phyloP scores from a whole-genome alignment of 2,888 invertebrate genomes.

The Tachina grossa region DNA sequence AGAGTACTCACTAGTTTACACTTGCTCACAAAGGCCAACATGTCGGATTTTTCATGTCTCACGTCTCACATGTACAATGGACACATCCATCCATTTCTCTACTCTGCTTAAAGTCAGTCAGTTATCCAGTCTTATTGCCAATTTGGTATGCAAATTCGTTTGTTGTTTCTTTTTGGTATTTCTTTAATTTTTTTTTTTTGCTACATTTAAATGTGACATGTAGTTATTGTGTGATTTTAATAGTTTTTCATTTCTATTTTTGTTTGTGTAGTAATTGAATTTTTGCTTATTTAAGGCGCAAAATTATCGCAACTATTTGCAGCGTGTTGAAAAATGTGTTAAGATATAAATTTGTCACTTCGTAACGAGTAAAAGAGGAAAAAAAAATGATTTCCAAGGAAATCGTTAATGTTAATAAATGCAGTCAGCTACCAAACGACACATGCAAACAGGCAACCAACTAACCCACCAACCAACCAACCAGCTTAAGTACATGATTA shows the following conservation, averaged over 20 bases:
- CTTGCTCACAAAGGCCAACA: too few species aligned
- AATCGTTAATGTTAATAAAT: slow-evolving; percentile 69
- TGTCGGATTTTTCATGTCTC: slow-evolving; percentile 16
- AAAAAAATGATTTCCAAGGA: slow-evolving; percentile 56
- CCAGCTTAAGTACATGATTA: slow-evolving; percentile 57
- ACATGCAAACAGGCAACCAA: slow-evolving; percentile 26
- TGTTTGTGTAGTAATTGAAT: not conserved
- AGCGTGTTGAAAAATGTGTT: slow-evolving; percentile 66
- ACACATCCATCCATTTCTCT: slow-evolving; percentile 9
- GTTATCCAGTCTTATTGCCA: slow-evolving; percentile 53
- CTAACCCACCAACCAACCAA: not conserved
- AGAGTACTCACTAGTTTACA: too few species aligned
- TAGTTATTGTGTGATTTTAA: slow-evolving; percentile 56
- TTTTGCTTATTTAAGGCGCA: slow-evolving; percentile 64
- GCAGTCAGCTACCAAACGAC: slow-evolving; percentile 47
- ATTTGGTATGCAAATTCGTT: slow-evolving; percentile 65
- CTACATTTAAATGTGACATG: slow-evolving; percentile 66
- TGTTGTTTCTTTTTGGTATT: slow-evolving; percentile 30
- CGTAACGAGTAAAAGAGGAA: slow-evolving; percentile 20
- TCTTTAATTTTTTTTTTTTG: slow-evolving; percentile 45
- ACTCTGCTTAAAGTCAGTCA: slow-evolving; percentile 27
- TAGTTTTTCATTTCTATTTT: slow-evolving; percentile 7
- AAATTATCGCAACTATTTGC: slow-evolving; percentile 70
- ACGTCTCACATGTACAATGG: not conserved
- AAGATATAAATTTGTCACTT: slow-evolving; percentile 71